Percentiles rank a stretch among this genome's conserved stretches.
Evolutionary conservation across 2,113 vertebrate genomes (phyloP).

Genomic region (Callospermophilus lateralis): DNA sequence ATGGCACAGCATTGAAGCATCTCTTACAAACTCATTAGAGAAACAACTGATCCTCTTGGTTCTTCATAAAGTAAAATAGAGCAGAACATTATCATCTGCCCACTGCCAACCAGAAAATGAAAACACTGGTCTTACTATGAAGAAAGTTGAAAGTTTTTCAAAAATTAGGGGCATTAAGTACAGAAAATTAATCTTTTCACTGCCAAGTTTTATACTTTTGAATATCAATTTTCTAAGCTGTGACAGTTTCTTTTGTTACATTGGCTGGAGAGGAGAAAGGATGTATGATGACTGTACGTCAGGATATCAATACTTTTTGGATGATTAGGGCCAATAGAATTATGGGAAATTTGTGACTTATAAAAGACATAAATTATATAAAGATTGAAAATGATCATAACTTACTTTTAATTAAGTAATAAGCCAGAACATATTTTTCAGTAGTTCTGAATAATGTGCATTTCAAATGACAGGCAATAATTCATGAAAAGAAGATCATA

Average conservation of each 20-base stretch:
- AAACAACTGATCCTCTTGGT: slow-evolving; percentile 48
- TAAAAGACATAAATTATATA: slow-evolving; percentile 84
- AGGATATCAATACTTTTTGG: slow-evolving; percentile 58
- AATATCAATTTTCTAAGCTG: slow-evolving; percentile 79
- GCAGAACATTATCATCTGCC: slow-evolving; percentile 65
- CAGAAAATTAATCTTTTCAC: slow-evolving; percentile 81
- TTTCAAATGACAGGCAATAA: slow-evolving; percentile 79
- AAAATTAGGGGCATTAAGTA: slow-evolving; percentile 63
- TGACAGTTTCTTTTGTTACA: slow-evolving; percentile 77
- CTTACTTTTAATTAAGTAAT: slow-evolving; percentile 86
- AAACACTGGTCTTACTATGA: slow-evolving; percentile 18
- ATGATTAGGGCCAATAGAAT: slow-evolving; percentile 68
- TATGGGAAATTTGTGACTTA: slow-evolving; percentile 79
- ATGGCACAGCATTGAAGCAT: slow-evolving; percentile 32
- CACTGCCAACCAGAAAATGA: slow-evolving; percentile 48
- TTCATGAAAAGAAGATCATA: slow-evolving; percentile 78
- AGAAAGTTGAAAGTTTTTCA: slow-evolving; percentile 60
- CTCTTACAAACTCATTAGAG: slow-evolving; percentile 71
- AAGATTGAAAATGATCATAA: slow-evolving; percentile 80
- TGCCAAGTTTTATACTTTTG: slow-evolving; percentile 73
- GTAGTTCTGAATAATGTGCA: slow-evolving; percentile 79
- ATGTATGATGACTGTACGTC: slow-evolving; percentile 20
- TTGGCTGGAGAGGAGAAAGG: slow-evolving; percentile 74
- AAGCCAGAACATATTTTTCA: slow-evolving; percentile 80
- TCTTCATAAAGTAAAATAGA: slow-evolving; percentile 71